A percentile compares a stretch with the other conserved stretches of the same genome.
Conservation (phyloP, 2,113 vertebrate species). For the Prunella himalayana region DNA sequence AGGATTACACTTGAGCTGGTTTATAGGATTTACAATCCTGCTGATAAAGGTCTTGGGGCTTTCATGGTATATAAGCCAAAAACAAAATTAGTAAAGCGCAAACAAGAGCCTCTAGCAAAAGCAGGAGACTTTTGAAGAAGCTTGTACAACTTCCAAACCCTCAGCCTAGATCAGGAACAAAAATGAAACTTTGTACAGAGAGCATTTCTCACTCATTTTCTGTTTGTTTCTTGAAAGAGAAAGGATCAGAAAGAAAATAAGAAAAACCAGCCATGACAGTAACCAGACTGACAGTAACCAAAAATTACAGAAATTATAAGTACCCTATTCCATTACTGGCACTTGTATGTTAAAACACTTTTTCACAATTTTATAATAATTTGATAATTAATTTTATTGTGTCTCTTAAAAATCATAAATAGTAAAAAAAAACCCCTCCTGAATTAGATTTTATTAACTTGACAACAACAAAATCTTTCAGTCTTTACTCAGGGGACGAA, state of each 20-base stretch:
- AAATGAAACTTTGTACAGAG: rapidly evolving
- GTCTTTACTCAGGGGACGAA: not conserved
- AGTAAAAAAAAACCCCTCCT: not conserved
- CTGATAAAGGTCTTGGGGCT: not conserved
- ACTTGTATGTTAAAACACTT: not conserved
- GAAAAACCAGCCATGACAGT: not conserved
- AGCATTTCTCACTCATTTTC: not conserved
- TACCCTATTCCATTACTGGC: not conserved
- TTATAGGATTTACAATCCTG: not conserved
- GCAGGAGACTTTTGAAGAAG: not conserved
- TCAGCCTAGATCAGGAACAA: not conserved
- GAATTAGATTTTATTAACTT: not conserved
- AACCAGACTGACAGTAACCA: not conserved
- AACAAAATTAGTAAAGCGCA: not conserved
- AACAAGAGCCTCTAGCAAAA: not conserved
- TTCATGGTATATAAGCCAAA: not conserved
- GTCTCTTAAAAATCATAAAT: not conserved
- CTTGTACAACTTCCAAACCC: not conserved
- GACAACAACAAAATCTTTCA: not conserved
- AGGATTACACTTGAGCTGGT: not conserved
- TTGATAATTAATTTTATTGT: not conserved
- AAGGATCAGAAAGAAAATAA: not conserved
- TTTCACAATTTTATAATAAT: not conserved
- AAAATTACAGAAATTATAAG: not conserved
- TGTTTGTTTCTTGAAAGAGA: not conserved